Base-by-base conservation (phyloP, 2,797 vertebrate genomes). In the Petrocephalus schoutedeni region DNA sequence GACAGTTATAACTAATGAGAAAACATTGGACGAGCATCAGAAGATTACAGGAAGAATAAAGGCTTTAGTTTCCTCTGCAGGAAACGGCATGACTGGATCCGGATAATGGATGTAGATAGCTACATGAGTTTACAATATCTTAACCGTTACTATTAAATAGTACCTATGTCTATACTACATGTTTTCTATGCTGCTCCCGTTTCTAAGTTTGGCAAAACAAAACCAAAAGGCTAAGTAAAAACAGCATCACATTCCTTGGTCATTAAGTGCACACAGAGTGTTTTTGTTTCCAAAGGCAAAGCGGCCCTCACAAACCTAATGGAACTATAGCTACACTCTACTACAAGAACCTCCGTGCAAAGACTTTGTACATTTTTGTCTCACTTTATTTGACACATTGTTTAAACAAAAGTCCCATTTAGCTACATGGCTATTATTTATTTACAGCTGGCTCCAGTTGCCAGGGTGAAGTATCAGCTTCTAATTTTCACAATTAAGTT, bases 401-500 rank as follows among this genome's bases (percentile, higher is more conserved):
- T 49, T 45, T 19, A 86, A 57, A 16, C 21, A 56, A 19, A 56
- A 23, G 14, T 85, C 23, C 28, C 57, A 32, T 36, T 32, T 85
- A 58, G 28, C 19, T 41, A 16, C 9, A 45, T 16, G n/a, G 36
- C 36, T 58, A 58, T 86, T 6, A 64, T 49, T 32, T 56, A 32
- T 85, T 32, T 85, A 56, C 82, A 85, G n/a, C 84, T 41, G 84
- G 54, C 54, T 85, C 21, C 23, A 36, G 84, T 85, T 84, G 51
- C 58, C 77, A 57, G 87, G 23, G 19, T 84, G 32, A 54, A 28
- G 10, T 67, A n/a, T 28, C 58, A n/a, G 57, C 77, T 56, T 19
- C 82, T 64, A 67, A 85, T 88, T 85, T 88, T 67, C 59, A 67
- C 49, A 36, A 56, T 57, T 56, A 23, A 12, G 14, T 64, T 88